These are phyloP conservation scores for Laticauda laticaudata DNA, from an alignment of 2,113 vertebrate species.

Conservation along the genomic window DNA sequence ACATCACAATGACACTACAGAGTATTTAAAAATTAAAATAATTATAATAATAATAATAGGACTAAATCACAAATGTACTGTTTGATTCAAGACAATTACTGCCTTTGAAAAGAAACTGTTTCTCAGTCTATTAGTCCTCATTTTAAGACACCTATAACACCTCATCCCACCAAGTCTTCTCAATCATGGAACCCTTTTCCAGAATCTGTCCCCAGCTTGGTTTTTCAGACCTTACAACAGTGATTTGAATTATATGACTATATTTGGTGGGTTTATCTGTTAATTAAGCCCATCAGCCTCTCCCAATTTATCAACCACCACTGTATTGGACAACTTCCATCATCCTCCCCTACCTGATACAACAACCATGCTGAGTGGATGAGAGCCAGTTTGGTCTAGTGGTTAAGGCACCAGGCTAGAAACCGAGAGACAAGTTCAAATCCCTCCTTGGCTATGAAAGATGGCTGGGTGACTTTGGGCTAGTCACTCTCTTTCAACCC, in stretches of 20 bases:
- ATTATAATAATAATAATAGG: too few species aligned
- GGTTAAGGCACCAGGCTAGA: neutral
- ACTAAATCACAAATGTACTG: too few species aligned
- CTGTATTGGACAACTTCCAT: neutral
- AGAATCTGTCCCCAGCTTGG: neutral
- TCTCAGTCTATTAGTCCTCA: too few species aligned
- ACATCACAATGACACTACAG: too few species aligned
- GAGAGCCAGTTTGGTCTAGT: neutral
- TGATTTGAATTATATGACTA: neutral
- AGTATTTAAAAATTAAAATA: too few species aligned
- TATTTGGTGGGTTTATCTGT: neutral
- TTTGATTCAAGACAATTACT: too few species aligned
- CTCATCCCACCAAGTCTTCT: neutral
- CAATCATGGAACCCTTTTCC: neutral
- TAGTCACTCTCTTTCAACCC: neutral
- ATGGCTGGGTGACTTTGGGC: neutral
- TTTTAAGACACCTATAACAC: too few species aligned
- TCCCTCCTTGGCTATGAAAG: too few species aligned
- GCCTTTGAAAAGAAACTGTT: too few species aligned
- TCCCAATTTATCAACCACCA: neutral
- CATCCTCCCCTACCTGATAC: neutral
- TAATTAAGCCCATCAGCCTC: neutral
- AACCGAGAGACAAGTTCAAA: neutral
- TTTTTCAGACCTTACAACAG: neutral
- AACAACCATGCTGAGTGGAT: neutral